These are phyloP conservation scores for Mesembrinibis cayennensis DNA, from an alignment of 2,113 vertebrate genomes.

Conservation along the genomic window DNA sequence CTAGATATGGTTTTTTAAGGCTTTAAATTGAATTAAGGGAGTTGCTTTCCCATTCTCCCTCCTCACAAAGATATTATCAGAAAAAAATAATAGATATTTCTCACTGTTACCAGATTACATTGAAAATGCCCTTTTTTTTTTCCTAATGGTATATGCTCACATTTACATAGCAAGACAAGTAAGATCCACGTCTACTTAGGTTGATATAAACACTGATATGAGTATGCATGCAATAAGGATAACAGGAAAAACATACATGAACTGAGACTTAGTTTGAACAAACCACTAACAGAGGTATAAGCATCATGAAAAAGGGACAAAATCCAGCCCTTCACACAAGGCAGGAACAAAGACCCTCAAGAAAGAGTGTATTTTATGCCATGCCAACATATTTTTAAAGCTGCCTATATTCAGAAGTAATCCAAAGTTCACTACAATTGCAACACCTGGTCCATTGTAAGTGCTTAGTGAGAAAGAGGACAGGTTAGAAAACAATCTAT, in stretches of 20 bases:
- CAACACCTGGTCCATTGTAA: neutral
- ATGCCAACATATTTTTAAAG: neutral
- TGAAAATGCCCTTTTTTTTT: too few relatives aligned
- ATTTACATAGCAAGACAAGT: neutral
- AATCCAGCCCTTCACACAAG: neutral
- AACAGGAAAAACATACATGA: neutral
- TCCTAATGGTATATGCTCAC: neutral
- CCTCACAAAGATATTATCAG: neutral
- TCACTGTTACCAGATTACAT: neutral
- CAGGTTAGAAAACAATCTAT: neutral
- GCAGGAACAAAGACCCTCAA: neutral
- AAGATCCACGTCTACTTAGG: neutral
- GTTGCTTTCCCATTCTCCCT: neutral
- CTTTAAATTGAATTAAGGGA: neutral
- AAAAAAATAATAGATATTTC: neutral
- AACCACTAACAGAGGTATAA: neutral
- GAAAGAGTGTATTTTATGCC: neutral
- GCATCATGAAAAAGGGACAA: neutral
- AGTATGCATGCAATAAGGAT: accelerated
- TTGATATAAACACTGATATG: neutral
- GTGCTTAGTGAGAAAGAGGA: neutral
- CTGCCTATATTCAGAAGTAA: neutral
- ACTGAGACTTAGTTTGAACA: neutral
- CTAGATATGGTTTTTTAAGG: neutral
- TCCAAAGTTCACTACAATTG: neutral